Conservation (phyloP, 2,113 vertebrate genomes). For the Myrmecophaga tridactyla region DNA sequence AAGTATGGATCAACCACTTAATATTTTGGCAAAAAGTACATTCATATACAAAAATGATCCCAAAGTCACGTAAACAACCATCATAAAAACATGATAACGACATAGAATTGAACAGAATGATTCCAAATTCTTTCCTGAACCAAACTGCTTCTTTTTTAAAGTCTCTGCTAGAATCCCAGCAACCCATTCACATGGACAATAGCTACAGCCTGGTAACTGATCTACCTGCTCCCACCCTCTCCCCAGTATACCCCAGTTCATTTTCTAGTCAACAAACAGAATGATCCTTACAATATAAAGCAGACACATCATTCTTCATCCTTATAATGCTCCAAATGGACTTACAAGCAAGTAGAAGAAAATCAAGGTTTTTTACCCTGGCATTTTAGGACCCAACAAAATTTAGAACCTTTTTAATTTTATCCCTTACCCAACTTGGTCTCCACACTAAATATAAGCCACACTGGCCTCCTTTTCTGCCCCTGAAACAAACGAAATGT, state of each 20-base stretch:
- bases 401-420: not conserved
- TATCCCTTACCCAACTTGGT: not conserved
- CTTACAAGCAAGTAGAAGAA: not conserved
- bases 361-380: not conserved
- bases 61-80: not conserved
- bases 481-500: not conserved
- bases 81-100: not conserved
- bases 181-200: not conserved
- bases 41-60: not conserved
- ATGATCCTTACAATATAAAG: not conserved
- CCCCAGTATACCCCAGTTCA: not conserved
- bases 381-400: not conserved
- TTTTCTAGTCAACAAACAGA: not conserved
- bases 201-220: not conserved
- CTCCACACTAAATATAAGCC: not conserved
- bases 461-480: not conserved
- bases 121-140: not conserved
- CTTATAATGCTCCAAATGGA: not conserved
- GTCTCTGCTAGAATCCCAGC: not conserved
- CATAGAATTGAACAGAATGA: not conserved
- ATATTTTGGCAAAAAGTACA: not conserved
- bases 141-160: not conserved
- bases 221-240: not conserved
- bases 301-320: not conserved
- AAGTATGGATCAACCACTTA: not conserved